Base-by-base conservation (phyloP, 1,140 invertebrate species). In the Eulimnadia texana region DNA sequence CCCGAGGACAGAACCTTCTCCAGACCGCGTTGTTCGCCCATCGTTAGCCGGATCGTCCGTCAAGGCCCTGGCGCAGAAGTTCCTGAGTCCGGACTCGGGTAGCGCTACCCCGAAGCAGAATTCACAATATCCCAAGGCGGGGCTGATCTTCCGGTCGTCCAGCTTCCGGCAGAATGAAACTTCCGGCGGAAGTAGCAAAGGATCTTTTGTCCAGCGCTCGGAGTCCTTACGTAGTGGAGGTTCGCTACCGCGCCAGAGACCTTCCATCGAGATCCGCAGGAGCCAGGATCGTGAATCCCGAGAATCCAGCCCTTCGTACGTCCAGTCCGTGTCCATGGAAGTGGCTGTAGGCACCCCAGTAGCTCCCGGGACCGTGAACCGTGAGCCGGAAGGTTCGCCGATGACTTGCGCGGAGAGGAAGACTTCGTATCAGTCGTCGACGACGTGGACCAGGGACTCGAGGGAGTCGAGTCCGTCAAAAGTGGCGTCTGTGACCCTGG, bases 21-120 rank as follows among this genome's bases (percentile, higher is more conserved):
- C 55, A 33, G 55, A 33, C n/a, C 55, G 1, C 24, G n/a, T 28
- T 16, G 1, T 19, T 29, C 28, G 47, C 25, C 60, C 2, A 42
- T 19, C 60, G 27, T 29, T 29, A 13, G 27, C 60, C 52, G 76
- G 77, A 63, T 82, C 80, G 53, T 85, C 84, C 0, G 81, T 85
- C 0, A 82, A 82, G 68, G 82, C 82, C 28, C 74, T 85, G 49
- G 83, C 82, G 10, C 81, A 85, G 67, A 85, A 84, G 71, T 85
- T 83, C 67, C 82, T 84, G 68, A 80, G 82, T 13, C 50, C 47
- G 67, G 81, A 76, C 70, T 79, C 79, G 64, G 80, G 58, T 53
- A 59, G 56, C 33, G 56, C 51, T 50, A 47, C 57, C 19, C 50
- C 49, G 24, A 64, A 65, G 42, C 19, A 23, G 25, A 61, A 24